Evolutionary conservation across 2,888 invertebrate genomes (phyloP), one percentile per base, ranked within the genome.

Genomic region (Pristionchus japonicus): DNA sequence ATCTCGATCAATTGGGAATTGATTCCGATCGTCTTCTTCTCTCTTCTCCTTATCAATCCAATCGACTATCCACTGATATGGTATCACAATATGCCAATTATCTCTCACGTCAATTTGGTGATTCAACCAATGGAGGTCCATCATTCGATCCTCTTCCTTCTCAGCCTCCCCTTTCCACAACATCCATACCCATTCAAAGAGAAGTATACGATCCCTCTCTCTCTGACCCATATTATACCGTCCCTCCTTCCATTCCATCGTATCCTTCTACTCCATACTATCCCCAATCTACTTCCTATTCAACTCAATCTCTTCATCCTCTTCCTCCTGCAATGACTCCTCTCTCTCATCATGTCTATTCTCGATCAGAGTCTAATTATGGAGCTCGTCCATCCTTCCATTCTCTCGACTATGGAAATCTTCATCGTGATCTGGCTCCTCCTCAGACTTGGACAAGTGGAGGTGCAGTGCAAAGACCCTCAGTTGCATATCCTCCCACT

Each of bases 21-120:
- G 77, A 80, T 43, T 31, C 86, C 3, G 88, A 88, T 57, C 49
- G 86, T 1, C 86, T 88, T 34, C 88, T 86, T 47, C 86, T 86
- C 13, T 40, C 52, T 37, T 34, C 86, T 23, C 74, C 88, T 3
- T 86, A 86, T 47, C 87, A 88, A 61, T 23, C 67, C 9, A 27
- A 27, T 40, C 47, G 70, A 67, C 74, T 27, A 57, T 37, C 61
- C 40, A 80, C 67, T 3, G 86, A 90, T 61, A 90, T 94, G 90
- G 86, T 94, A 86, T 93, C 93, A 37, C 93, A 94, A n/a, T 94
- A 94, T 89, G 94, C 94, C 37, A 94, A 91, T 89, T 94, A 93
- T 88, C 90, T 94, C 84, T 93, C 93, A 85, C 90, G 91, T 17
- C 93, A 94, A 88, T 94, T 94, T 90, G 87, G 89, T 43, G 90